Conservation (phyloP, 1,140 invertebrate genomes). For the Drosophila prosaltans region DNA sequence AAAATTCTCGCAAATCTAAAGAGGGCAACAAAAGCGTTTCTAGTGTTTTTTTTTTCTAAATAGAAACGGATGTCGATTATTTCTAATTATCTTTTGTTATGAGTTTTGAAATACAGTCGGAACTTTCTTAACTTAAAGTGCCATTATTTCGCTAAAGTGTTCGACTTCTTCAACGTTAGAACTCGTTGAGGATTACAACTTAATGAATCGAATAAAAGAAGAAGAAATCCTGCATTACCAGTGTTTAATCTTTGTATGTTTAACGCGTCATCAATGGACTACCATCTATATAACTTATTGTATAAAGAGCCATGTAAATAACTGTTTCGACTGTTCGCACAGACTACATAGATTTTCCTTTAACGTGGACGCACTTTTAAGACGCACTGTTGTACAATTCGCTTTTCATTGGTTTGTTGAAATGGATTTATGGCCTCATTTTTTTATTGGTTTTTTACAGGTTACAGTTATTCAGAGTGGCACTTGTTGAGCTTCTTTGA, state of each 20-base stretch:
- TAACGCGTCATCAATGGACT: too few relatives aligned
- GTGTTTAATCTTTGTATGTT: too few relatives aligned
- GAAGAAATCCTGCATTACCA: too few relatives aligned
- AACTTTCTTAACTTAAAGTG: too few relatives aligned
- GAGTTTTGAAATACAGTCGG: not conserved
- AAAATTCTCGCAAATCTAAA: not conserved
- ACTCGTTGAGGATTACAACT: too few relatives aligned
- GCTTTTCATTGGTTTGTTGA: not conserved
- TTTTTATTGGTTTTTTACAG: constrained; percentile 4
- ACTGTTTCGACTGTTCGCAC: not conserved
- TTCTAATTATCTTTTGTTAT: too few relatives aligned
- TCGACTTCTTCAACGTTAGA: too few relatives aligned
- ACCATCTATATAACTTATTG: too few relatives aligned
- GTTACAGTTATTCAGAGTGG: not conserved
- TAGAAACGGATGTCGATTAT: too few relatives aligned
- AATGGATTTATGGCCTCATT: not conserved
- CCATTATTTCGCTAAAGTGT: too few relatives aligned
- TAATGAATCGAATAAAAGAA: too few relatives aligned
- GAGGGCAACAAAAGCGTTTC: not conserved
- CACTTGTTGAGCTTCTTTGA: constrained; percentile 12
- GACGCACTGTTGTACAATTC: not conserved
- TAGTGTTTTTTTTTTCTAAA: not conserved
- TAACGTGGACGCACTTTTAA: not conserved
- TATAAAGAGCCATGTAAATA: not conserved
- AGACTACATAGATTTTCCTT: not conserved